These are phyloP conservation scores for Pinctada fucata DNA, from an alignment of 2,888 invertebrate genomes.

Conservation along the genomic window DNA sequence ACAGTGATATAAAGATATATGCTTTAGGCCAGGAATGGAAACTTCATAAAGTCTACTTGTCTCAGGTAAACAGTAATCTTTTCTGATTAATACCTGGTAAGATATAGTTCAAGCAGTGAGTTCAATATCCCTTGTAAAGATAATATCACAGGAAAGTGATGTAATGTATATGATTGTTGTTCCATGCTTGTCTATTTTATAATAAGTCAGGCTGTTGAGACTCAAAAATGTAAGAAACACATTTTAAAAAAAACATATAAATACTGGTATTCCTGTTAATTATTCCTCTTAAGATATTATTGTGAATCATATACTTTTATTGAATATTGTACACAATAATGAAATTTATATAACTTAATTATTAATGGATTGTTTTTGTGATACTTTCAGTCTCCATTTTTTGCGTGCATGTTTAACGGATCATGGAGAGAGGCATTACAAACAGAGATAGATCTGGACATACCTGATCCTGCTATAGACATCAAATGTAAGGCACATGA, in stretches of 20 bases:
- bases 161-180: too few species aligned
- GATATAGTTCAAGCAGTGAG: not conserved
- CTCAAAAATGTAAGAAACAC: too few species aligned
- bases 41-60: conserved; percentile 87
- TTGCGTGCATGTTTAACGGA: conserved; percentile 88
- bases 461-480: conserved; percentile 85
- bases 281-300: too few species aligned
- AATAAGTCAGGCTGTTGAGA: too few species aligned
- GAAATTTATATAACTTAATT: too few species aligned
- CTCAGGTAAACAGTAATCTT: conserved; percentile 79
- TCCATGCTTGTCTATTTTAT: too few species aligned
- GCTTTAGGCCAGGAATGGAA: conserved; percentile 86
- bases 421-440: conserved; percentile 86
- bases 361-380: too few species aligned
- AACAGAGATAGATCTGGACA: conserved; percentile 83
- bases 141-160: not conserved
- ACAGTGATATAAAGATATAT: conserved; percentile 85
- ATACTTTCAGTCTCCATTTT: conserved; percentile 83
- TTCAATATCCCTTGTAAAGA: not conserved
- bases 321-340: too few species aligned
- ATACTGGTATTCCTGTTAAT: too few species aligned
- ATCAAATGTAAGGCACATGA: conserved; percentile 79
- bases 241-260: too few species aligned
- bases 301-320: too few species aligned
- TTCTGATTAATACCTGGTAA: not conserved